Evolutionary conservation across 2,888 invertebrate genomes (phyloP).

Genomic region (Tromatobia lineatoria): DNA sequence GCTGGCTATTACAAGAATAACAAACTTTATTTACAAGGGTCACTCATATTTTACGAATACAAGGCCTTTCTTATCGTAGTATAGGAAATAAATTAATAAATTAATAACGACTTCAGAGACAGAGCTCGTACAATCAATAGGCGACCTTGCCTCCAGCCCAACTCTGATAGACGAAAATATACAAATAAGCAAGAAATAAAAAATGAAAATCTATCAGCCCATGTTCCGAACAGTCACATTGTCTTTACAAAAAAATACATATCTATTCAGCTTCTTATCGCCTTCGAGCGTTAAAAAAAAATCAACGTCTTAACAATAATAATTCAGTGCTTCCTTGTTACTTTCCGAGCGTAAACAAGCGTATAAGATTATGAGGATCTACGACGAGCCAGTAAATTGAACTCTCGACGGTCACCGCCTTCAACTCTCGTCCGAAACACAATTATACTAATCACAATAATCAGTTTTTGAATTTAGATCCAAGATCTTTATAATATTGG

Average conservation of each 20-base stretch:
- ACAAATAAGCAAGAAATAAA: conserved; percentile 49
- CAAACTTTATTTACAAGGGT: conserved; percentile 69
- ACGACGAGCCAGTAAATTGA: not conserved
- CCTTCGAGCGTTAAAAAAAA: conserved; percentile 22
- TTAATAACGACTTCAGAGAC: conserved; percentile 62
- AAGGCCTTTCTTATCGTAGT: conserved; percentile 60
- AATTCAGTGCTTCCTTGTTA: not conserved
- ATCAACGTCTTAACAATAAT: conserved; percentile 30
- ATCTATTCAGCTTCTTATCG: conserved; percentile 47
- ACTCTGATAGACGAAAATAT: conserved; percentile 57
- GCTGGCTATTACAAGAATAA: conserved; percentile 69
- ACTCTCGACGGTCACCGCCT: not conserved
- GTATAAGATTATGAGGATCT: not conserved
- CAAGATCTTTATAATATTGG: not conserved
- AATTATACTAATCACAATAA: not conserved
- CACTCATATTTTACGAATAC: conserved; percentile 62
- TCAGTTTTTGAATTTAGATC: not conserved
- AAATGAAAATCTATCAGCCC: conserved; percentile 37
- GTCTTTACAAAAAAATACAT: conserved; percentile 45
- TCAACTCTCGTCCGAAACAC: not conserved
- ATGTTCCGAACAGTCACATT: conserved; percentile 12
- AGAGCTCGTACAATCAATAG: not conserved
- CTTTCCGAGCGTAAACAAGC: conserved; percentile 21
- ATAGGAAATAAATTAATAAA: conserved; percentile 73
- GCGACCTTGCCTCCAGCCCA: conserved; percentile 13